These are phyloP conservation scores for Camelus dromedarius DNA, from an alignment of 2,113 vertebrate genomes.

Conservation along the genomic window DNA sequence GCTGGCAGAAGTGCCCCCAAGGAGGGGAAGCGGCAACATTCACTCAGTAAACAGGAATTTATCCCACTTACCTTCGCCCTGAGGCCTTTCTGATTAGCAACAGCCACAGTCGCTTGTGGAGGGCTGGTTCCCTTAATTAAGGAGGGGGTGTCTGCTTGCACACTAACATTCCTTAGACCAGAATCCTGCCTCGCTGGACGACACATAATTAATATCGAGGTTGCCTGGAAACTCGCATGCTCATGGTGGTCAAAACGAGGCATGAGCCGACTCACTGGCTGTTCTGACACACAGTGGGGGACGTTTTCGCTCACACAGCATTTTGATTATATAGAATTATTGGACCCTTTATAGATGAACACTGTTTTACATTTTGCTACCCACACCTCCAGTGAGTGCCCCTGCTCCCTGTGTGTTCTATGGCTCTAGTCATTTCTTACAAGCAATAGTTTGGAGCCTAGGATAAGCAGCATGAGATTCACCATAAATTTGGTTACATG, in stretches of 20 bases:
- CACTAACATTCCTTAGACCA: neutral
- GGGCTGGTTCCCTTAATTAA: neutral
- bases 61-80: slow-evolving; percentile 61
- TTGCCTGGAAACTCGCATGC: slow-evolving; percentile 16
- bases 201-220: neutral
- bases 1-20: slow-evolving; percentile 31
- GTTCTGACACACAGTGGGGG: neutral
- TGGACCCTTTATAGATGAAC: neutral
- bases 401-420: neutral
- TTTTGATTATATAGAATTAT: slow-evolving; percentile 1
- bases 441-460: neutral
- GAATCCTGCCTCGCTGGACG: slow-evolving; percentile 11
- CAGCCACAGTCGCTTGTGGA: neutral
- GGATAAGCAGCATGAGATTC: neutral
- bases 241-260: neutral
- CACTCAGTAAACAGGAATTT: slow-evolving; percentile 79
- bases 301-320: neutral
- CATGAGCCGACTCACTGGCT: neutral
- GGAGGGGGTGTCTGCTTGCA: neutral
- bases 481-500: neutral
- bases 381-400: neutral
- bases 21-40: slow-evolving; percentile 36
- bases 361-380: neutral
- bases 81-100: slow-evolving; percentile 63
- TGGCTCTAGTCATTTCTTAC: neutral